Evolutionary conservation across 2,113 vertebrate genomes (phyloP).

Genomic region (Aleadryas rufinucha): DNA sequence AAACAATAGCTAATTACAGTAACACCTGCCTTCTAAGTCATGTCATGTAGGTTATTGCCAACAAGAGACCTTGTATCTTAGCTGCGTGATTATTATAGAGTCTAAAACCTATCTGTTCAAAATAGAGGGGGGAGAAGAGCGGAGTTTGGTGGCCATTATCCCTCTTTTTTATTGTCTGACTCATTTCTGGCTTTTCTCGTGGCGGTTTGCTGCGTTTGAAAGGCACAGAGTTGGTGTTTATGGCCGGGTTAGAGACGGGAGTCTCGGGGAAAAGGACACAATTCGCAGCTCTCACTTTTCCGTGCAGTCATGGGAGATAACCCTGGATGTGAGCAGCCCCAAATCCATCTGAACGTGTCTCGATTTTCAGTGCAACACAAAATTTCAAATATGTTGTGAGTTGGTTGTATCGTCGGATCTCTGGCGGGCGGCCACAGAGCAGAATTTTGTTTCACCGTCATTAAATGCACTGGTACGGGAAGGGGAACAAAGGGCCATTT

Average conservation of each 20-base stretch:
- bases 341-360: background rate
- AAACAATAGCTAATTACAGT: slow-evolving; percentile 99
- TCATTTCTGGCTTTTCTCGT: slow-evolving; percentile 24
- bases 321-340: background rate
- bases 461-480: background rate
- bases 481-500: background rate
- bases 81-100: slow-evolving; percentile 74
- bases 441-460: background rate
- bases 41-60: slow-evolving; percentile 86
- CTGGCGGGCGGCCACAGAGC: background rate
- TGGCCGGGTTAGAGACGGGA: background rate
- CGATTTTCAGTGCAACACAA: background rate
- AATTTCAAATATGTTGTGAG: background rate
- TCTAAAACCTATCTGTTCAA: slow-evolving; percentile 67
- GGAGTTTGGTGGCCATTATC: slow-evolving; percentile 75
- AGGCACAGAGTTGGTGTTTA: slow-evolving; percentile 17
- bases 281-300: background rate
- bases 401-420: background rate
- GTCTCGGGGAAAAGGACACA: background rate
- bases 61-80: slow-evolving; percentile 85
- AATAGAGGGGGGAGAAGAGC: slow-evolving; percentile 61
- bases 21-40: slow-evolving; percentile 96
- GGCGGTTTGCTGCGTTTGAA: background rate
- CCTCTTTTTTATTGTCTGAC: slow-evolving; percentile 46
- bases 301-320: fast-evolving